Evolutionary conservation across 2,888 invertebrate species (phyloP), one percentile per base, ranked within the genome.

Genomic region (Nomada fucata): DNA sequence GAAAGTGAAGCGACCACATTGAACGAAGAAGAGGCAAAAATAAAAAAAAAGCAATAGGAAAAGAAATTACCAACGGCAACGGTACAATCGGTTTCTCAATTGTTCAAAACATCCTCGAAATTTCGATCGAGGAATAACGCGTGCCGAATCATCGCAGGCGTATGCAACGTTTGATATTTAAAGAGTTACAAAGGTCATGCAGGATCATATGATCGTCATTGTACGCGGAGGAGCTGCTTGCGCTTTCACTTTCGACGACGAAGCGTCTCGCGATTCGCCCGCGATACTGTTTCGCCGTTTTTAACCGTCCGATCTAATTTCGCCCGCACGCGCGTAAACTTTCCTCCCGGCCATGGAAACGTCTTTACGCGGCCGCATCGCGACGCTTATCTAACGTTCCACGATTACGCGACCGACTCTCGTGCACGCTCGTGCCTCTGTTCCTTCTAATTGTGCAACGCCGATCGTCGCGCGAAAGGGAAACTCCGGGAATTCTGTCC

Each of bases 211-310:
- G 73, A 78, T 81, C 86, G 89, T 89, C 87, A 89, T 90, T 89
- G 88, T 89, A 73, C 70, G 79, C 71, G 73, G 85, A 87, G 84
- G 63, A 68, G 47, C 23, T 75, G 83, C 81, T 50, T 69, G 74
- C 83, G 88, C 90, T 90, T 90, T 90, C 89, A 89, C 90, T 90
- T 87, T 89, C 79, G 80, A 83, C 84, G 84, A 85, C 86, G 63
- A 59, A 82, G 68, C 77, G 65, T 47, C 76, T 80, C 86, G 83
- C 76, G 60, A 68, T 15, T 20, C 57, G 44, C 13, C 26, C 65
- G 57, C 63, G 61, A 61, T 76, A 71, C 63, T 47, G 67, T 76
- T 73, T 63, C 64, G 15, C 47, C 36, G 61, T 74, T 76, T 84
- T 84, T 75, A 36, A 68, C 74, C 57, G 26, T 60, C 18, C 50